phyloP scores from a whole-genome alignment of 2,797 vertebrate genomes.

The Balearica regulorum region DNA sequence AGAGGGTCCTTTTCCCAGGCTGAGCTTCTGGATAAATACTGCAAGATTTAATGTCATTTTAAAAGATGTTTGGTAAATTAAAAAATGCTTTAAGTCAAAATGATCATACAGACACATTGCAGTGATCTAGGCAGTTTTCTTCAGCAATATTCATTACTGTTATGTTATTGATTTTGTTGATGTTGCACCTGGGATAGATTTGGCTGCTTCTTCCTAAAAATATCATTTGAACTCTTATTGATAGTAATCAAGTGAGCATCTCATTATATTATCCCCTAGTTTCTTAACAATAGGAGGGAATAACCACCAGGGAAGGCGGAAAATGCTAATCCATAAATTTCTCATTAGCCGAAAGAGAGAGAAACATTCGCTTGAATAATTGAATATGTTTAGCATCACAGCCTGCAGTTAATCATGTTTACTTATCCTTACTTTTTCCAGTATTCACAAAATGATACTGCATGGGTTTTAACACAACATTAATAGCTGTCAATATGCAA shows the following conservation, averaged over 20 bases:
- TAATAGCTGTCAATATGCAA: neutral
- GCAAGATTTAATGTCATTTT: neutral
- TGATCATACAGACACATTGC: neutral
- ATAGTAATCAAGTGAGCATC: constrained; percentile 46
- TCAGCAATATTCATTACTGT: neutral
- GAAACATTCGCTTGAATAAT: constrained; percentile 59
- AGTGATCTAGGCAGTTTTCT: neutral
- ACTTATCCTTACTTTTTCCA: constrained; percentile 35
- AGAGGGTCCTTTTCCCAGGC: neutral
- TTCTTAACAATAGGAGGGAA: constrained; percentile 38
- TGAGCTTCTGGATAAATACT: neutral
- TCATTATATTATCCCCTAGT: constrained; percentile 35
- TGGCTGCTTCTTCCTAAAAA: constrained; percentile 18
- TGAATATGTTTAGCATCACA: constrained; percentile 57
- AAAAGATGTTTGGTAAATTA: neutral
- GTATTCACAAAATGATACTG: neutral
- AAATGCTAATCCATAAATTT: constrained; percentile 67
- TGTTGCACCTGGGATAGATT: constrained; percentile 29
- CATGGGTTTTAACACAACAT: neutral
- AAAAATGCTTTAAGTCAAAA: neutral
- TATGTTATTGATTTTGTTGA: constrained; percentile 28
- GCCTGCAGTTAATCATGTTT: constrained; percentile 66
- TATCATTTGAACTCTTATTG: constrained; percentile 33
- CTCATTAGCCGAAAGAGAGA: constrained; percentile 55
- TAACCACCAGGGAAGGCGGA: constrained; percentile 33